A percentile compares a stretch with the other conserved stretches of the same genome.
Evolutionary conservation across 2,113 vertebrate genomes (phyloP).

Genomic region (Cryptotis parvus): DNA sequence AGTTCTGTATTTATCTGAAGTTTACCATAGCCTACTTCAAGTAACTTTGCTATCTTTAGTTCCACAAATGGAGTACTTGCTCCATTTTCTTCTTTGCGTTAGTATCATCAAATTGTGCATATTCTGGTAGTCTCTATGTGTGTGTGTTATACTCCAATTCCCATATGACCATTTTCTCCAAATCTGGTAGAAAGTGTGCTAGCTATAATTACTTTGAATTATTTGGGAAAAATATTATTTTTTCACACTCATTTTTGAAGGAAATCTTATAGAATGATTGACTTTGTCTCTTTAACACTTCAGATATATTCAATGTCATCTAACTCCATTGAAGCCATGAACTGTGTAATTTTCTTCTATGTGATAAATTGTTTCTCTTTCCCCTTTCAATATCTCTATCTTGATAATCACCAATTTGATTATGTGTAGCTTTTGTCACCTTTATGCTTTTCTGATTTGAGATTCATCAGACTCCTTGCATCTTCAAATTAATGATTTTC

Average conservation of each 20-base stretch:
- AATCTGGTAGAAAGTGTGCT: background rate
- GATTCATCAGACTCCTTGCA: background rate
- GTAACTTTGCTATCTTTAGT: background rate
- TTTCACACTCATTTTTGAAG: background rate
- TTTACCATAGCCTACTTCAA: background rate
- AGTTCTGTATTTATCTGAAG: background rate
- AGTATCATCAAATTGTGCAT: background rate
- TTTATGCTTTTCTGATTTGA: background rate
- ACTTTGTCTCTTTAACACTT: background rate
- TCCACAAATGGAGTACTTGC: background rate
- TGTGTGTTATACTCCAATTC: no score
- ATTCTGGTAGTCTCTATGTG: background rate
- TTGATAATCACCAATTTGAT: conserved; percentile 6
- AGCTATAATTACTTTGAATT: background rate
- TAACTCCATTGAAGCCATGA: background rate
- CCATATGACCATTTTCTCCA: background rate
- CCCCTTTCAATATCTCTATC: background rate
- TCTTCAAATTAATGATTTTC: background rate
- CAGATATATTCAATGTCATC: background rate
- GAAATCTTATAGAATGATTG: conserved; percentile 14
- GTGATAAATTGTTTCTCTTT: background rate
- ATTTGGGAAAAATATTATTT: conserved; percentile 13
- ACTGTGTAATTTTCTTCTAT: background rate
- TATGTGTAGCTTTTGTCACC: background rate
- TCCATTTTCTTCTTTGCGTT: background rate